Conservation (phyloP, 2,113 vertebrate genomes). For the Gopherus flavomarginatus region DNA sequence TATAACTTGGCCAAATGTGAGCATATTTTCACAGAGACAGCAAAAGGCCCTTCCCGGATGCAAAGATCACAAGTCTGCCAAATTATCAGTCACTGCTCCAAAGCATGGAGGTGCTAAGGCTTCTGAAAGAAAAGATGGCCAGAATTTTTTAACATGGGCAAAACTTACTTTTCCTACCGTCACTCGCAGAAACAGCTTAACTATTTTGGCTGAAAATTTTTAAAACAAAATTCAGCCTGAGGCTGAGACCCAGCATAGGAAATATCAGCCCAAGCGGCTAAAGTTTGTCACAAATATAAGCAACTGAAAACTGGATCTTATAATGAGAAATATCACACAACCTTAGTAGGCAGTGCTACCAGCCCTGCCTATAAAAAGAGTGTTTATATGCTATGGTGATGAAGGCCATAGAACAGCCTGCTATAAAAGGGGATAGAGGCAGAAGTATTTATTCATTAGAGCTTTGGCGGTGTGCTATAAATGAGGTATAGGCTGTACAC, state of each 20-base stretch:
- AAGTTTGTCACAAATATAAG: conserved; percentile 45
- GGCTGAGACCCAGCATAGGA: not conserved
- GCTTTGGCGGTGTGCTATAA: not conserved
- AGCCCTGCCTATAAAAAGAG: not conserved
- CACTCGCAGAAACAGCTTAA: conserved; percentile 48
- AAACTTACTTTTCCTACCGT: conserved; percentile 35
- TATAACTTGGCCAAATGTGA: conserved; percentile 6
- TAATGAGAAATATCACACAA: not conserved
- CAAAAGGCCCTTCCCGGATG: not conserved
- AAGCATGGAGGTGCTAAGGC: conserved; percentile 3
- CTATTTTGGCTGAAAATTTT: conserved; percentile 43
- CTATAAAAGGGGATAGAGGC: not conserved
- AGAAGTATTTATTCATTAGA: not conserved
- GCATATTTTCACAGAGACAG: not conserved
- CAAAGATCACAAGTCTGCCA: not conserved
- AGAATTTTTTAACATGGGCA: conserved; percentile 32
- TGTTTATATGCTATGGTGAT: fast-evolving
- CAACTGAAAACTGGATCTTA: conserved; percentile 10
- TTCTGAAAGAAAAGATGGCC: not conserved
- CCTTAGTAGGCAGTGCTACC: not conserved
- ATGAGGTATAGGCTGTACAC: not conserved
- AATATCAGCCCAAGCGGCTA: conserved; percentile 31
- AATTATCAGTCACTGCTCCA: not conserved
- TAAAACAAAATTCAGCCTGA: not conserved
- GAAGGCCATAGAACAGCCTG: fast-evolving